Evolutionary conservation across 2,113 vertebrate genomes (phyloP).

Genomic region (Pangasianodon gigas): DNA sequence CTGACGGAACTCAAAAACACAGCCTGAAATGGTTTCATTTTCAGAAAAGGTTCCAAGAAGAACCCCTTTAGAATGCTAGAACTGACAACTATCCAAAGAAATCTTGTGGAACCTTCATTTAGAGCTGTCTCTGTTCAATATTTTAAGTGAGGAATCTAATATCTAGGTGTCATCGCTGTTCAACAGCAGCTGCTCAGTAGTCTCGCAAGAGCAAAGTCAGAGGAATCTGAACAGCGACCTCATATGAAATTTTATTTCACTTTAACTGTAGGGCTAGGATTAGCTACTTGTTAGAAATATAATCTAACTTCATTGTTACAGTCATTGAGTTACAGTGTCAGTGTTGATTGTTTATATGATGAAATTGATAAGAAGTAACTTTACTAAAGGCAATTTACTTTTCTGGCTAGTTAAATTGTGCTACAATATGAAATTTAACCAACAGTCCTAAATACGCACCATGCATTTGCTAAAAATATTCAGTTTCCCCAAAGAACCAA

Average conservation of each 20-base stretch:
- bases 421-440: neutral
- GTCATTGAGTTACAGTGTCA: neutral
- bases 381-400: neutral
- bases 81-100: neutral
- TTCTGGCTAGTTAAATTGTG: neutral
- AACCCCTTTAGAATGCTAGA: neutral
- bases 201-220: neutral
- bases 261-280: neutral
- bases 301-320: neutral
- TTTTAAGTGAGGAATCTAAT: neutral
- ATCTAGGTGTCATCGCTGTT: neutral
- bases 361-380: neutral
- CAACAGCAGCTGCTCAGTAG: neutral
- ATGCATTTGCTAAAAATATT: no score
- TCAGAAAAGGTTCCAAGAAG: neutral
- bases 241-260: neutral
- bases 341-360: neutral
- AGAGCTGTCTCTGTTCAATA: neutral
- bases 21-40: neutral
- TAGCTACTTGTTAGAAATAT: neutral
- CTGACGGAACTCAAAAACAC: neutral
- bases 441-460: neutral
- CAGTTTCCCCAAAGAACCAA: neutral
- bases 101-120: neutral
- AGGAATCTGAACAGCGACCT: neutral